Conservation (phyloP, 2,888 invertebrate species). For the Mongoloraphidia duomilia region DNA sequence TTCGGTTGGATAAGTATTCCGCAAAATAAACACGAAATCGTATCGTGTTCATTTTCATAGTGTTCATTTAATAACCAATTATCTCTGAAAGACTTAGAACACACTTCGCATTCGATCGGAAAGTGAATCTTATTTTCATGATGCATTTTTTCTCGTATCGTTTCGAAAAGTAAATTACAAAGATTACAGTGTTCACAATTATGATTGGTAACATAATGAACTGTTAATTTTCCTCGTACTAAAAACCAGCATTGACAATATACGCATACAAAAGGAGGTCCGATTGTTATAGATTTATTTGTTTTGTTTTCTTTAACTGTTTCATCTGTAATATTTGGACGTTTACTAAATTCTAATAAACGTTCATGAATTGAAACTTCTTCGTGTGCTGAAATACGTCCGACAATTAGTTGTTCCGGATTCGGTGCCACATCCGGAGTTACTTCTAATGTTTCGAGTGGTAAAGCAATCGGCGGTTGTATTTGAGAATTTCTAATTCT, state of each 20-base stretch:
- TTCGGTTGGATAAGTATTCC: constrained; percentile 1
- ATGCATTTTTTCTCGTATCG: neutral
- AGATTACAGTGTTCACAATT: constrained; percentile 10
- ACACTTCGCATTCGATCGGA: constrained; percentile 1
- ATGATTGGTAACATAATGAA: constrained; percentile 17
- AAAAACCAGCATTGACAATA: constrained; percentile 16
- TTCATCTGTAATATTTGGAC: constrained; percentile 2
- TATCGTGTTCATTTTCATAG: constrained; percentile 1
- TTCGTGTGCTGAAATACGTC: neutral
- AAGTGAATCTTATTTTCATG: constrained; percentile 1
- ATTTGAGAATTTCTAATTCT: neutral
- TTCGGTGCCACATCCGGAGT: neutral
- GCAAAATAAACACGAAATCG: constrained; percentile 2
- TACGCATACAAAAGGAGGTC: neutral
- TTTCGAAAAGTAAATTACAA: constrained; percentile 7
- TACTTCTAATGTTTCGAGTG: neutral
- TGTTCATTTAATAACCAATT: neutral
- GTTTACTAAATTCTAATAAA: constrained; percentile 1
- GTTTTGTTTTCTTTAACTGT: constrained; percentile 3
- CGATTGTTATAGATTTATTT: constrained; percentile 4
- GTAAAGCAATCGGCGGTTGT: neutral
- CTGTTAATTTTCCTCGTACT: constrained; percentile 13
- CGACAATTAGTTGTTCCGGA: neutral
- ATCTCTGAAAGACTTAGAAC: neutral
- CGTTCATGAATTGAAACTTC: neutral